phyloP scores from a whole-genome alignment of 2,797 vertebrate species.

The Gouania willdenowi region DNA sequence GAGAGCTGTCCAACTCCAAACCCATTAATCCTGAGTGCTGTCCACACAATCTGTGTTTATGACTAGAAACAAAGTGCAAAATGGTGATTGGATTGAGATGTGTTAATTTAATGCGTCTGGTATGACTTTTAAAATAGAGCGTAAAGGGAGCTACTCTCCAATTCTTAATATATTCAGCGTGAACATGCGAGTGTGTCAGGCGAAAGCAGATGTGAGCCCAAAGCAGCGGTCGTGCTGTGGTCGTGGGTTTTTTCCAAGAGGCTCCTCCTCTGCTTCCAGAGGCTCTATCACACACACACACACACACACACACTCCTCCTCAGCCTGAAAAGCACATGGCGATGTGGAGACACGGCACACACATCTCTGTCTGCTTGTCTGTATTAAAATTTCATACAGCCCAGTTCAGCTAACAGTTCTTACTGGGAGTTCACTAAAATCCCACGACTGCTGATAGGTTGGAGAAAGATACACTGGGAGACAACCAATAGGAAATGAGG shows the following conservation, averaged over 20 bases:
- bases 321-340: slow-evolving; percentile 44
- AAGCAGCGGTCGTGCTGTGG: slow-evolving; percentile 62
- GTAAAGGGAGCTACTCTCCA: slow-evolving; percentile 7
- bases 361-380: slow-evolving; percentile 55
- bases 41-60: slow-evolving; percentile 9
- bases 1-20: slow-evolving; percentile 38
- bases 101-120: slow-evolving; percentile 1
- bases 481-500: slow-evolving; percentile 40
- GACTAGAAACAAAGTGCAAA: slow-evolving; percentile 20
- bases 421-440: slow-evolving; percentile 49
- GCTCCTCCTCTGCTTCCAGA: slow-evolving; percentile 60
- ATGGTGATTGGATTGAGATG: not conserved
- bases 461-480: slow-evolving; percentile 27
- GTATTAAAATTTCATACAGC: slow-evolving; percentile 70
- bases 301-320: slow-evolving; percentile 16
- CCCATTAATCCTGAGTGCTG: slow-evolving; percentile 11
- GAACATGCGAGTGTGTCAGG: slow-evolving; percentile 50
- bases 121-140: slow-evolving; percentile 2
- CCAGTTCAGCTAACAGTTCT: slow-evolving; percentile 56
- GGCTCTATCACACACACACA: slow-evolving; percentile 24
- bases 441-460: slow-evolving; percentile 37
- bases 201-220: slow-evolving; percentile 61
- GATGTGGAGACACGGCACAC: slow-evolving; percentile 38
- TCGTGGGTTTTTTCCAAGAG: slow-evolving; percentile 65
- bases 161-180: slow-evolving; percentile 39